These are phyloP conservation scores for Perizoma affinitatum DNA, from an alignment of 2,888 invertebrate species.

Conservation along the genomic window DNA sequence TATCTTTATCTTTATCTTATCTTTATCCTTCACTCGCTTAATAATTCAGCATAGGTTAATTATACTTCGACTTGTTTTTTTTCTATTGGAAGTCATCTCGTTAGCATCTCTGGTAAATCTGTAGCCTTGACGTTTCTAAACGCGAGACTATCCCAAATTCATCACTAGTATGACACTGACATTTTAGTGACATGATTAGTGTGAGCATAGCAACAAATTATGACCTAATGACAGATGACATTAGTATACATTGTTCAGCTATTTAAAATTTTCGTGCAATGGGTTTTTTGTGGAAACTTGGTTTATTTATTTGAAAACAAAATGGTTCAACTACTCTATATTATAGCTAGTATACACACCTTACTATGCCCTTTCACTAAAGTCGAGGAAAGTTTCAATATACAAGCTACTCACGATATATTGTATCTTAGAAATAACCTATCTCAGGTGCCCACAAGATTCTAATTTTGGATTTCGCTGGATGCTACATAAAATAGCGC, in stretches of 20 bases:
- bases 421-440: slow-evolving; percentile 94
- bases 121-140: no score
- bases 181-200: background rate
- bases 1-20: no score
- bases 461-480: slow-evolving; percentile 77
- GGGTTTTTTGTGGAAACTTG: slow-evolving; percentile 57
- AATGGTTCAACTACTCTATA: slow-evolving; percentile 90
- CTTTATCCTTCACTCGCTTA: no score
- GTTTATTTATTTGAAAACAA: slow-evolving; percentile 45
- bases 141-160: background rate
- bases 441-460: slow-evolving; percentile 86
- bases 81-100: no score
- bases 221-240: no score
- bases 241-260: slow-evolving; percentile 1
- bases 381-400: slow-evolving; percentile 99
- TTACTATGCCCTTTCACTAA: slow-evolving; percentile 97
- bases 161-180: background rate
- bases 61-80: no score
- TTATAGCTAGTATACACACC: slow-evolving; percentile 91
- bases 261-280: slow-evolving; percentile 40
- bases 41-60: no score
- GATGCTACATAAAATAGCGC: slow-evolving; percentile 44
- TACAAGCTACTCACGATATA: slow-evolving; percentile 99
- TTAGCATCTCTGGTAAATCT: no score
- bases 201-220: no score